Base-by-base conservation (phyloP, 2,113 vertebrate genomes). In the Perca flavescens region DNA sequence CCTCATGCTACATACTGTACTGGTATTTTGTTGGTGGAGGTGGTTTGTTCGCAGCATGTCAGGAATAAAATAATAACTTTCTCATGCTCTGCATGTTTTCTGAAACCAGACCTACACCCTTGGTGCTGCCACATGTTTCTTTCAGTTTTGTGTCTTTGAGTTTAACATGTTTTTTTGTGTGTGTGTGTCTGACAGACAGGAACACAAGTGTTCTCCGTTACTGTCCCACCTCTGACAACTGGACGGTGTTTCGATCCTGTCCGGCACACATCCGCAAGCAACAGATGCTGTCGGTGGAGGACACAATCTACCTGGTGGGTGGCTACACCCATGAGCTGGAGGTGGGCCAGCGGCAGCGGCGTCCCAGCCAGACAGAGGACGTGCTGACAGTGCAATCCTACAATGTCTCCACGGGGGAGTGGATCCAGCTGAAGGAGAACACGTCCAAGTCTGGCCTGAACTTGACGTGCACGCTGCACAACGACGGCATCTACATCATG, bases 221-320 rank as follows among this genome's bases (percentile, higher is more conserved):
- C 94, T 99, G 97, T 71, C 97, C 98, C 5, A 86, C 88, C 28
- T 94, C 96, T 0, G 98, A 99, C 91, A 81, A 90, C 43, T 99
- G 98, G 98, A 94, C 95, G 0, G 95, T 95, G 54, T 96, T 97
- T 56, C 95, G 96, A 22, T 92, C 96, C 4, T 99, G 97, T 1
- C 88, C 96, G 0, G 93, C 95, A 4, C 98, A 99, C 53, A 95
- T 99, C 46, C 97, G 98, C 75, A 99, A 99, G 94, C 98, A 99
- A 91, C 98, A 99, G 94, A 99, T 99, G 98, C 96, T 99, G 28
- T 98, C 98, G 0, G 96, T 99, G 82, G 98, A 99, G 82, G 97
- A 99, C 88, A 97, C 97, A 71, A 97, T 99, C 87, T 99, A 97
- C 90, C 90, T 98, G 79, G 97, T 99, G 56, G 98, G 98, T 0